A percentile compares a stretch with the other conserved stretches of the same genome.
Evolutionary conservation across 2,113 vertebrate genomes (phyloP).

Genomic region (Nymphicus hollandicus): DNA sequence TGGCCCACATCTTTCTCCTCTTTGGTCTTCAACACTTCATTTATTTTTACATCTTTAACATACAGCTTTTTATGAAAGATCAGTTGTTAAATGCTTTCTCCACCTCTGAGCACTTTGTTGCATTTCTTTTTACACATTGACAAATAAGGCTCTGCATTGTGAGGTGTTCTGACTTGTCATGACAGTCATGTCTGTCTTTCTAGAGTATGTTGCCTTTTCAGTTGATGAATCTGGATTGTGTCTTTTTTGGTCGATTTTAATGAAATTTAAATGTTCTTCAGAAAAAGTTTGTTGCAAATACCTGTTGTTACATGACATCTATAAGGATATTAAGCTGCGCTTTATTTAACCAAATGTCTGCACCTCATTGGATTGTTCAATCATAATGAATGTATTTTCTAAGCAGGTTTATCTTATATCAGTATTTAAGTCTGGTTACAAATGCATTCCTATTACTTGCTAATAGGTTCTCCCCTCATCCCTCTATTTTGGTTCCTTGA

Average conservation of each 20-base stretch:
- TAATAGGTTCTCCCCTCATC: neutral
- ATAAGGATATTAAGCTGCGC: slow-evolving; percentile 32
- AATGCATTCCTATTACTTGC: neutral
- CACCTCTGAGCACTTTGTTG: slow-evolving; percentile 71
- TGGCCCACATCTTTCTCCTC: neutral
- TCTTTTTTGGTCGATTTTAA: slow-evolving; percentile 18
- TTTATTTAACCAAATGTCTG: slow-evolving; percentile 22
- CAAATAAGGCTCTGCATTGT: neutral
- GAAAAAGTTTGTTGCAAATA: neutral
- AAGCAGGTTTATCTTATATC: slow-evolving; percentile 21
- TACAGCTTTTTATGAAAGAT: slow-evolving; percentile 54
- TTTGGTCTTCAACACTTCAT: slow-evolving; percentile 30
- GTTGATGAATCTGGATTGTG: neutral
- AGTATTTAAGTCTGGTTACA: slow-evolving; percentile 12
- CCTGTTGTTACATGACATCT: neutral
- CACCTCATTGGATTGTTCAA: slow-evolving; percentile 20
- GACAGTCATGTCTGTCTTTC: neutral
- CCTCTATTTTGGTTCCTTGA: neutral
- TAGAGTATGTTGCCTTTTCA: neutral
- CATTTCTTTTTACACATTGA: slow-evolving; percentile 53
- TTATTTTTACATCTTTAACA: slow-evolving; percentile 58
- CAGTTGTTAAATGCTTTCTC: slow-evolving; percentile 51
- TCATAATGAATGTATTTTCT: slow-evolving; percentile 50
- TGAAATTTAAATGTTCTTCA: slow-evolving; percentile 4
- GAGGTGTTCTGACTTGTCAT: neutral